Evolutionary conservation across 1,140 invertebrate species (phyloP), one percentile per base, ranked within the genome.

Genomic region (Microplitis demolitor): DNA sequence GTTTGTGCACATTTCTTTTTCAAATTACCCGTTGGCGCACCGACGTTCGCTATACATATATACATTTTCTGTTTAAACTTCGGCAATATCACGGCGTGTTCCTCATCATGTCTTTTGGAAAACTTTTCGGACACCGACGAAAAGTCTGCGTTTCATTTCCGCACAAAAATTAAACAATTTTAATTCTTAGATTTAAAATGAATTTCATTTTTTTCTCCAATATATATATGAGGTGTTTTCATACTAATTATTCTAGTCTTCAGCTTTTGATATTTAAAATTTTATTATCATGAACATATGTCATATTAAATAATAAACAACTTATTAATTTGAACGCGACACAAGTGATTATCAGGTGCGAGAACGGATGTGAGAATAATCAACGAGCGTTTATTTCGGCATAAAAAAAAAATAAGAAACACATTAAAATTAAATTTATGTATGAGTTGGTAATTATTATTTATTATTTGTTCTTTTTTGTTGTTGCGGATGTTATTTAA

Each of bases 291-390:
- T 8, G 39, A 6, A 45, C 5, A 5, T 45, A 45, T 45, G 39
- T 45, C 2, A 8, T 11, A 45, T 45, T 45, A 45, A 45, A 45
- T 45, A 45, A 45, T 11, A 45, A 45, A 45, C 39, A 6, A 45
- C 11, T 45, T 45, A 45, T 45, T 3, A 45, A n/a, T 54, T 24
- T 61, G 11, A 33, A 56, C 16, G 11, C 33, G 5, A 50, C 33
- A 8, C n/a, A 50, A 66, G 16, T 45, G n/a, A 66, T 35, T n/a
- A 11, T 35, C 33, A 66, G 13, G 9, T 45, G 37, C n/a, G 60
- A 62, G 60, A 39, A 66, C 63, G 63, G 63, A 66, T 16, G 37
- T 50, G 16, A 16, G 34, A 66, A 66, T 66, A 37, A 39, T 66
- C 33, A 66, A 37, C 33, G 11, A 45, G 24, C 45, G 37, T 66